Evolutionary conservation across 64 coral and sea anemone genomes (phyloP), one percentile per base, ranked within the genome.

Genomic region (Hydrozoanthus tunicans): DNA sequence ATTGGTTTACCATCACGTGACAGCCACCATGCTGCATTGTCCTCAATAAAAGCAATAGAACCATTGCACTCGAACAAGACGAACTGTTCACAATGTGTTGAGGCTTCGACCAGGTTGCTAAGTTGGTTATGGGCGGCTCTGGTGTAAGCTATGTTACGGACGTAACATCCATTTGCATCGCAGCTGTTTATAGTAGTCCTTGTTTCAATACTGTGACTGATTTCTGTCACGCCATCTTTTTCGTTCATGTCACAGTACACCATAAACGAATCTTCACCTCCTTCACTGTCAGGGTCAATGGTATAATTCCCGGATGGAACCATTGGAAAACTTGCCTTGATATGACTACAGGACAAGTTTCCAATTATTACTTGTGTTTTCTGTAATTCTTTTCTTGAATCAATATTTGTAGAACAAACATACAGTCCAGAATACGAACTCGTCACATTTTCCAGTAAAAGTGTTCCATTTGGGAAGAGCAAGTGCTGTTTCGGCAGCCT

Each of bases 221-320:
- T 1, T 73, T 8, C 70, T 7, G 70, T 73, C 5, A 73, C 25
- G 4, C 24, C 26, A 4, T 9, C 9, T 26, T 25, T 3, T 6
- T 73, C 24, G 43, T 32, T 73, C 70, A 73, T 73, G 70, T 73
- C 70, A 27, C 70, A 73, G 70, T 51, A 73, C 70, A 73, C 70
- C 20, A 27, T 26, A 73, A 32, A 73, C 24, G 70, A n/a, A 0
- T 9, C 6, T 73, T 73, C 70, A 3, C 70, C 24, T 7, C 70
- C 70, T 73, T 32, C 25, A 73, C 70, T 26, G 10, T 73, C 70
- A 6, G 70, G 70, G 23, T 73, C 70, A 73, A 73, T 32, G 6
- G 70, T 43, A 6, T 73, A 73, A 7, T 27, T 73, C 70, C 24
- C 70, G 70, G 70, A 73, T 73, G 70, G 4, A 6, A 0, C 20